Percentiles rank a stretch among this genome's conserved stretches.
Conservation (phyloP, 2,888 invertebrate species). For the Campoplex nolae region DNA sequence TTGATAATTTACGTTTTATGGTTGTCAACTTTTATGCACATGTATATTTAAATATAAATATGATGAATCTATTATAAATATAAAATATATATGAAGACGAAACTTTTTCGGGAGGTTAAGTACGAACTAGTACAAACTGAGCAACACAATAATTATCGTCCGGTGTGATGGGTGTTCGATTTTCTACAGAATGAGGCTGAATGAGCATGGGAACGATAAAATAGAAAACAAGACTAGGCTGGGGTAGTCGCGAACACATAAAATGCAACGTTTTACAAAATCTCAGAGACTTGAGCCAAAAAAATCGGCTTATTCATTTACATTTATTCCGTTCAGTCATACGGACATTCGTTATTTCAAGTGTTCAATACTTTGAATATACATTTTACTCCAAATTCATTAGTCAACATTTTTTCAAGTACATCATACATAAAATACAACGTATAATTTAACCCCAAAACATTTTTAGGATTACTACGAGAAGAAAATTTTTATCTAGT, state of each 20-base stretch:
- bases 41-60: slow-evolving; percentile 29
- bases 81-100: slow-evolving; percentile 14
- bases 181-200: slow-evolving; percentile 38
- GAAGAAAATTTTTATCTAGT: background rate
- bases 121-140: slow-evolving; percentile 73
- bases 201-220: slow-evolving; percentile 38
- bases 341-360: too few relatives aligned
- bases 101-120: slow-evolving; percentile 48
- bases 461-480: background rate
- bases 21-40: slow-evolving; percentile 47
- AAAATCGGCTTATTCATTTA: background rate
- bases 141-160: slow-evolving; percentile 69
- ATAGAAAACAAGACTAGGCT: slow-evolving; percentile 8
- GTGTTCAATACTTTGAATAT: background rate
- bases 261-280: background rate
- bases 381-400: background rate
- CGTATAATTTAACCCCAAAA: background rate
- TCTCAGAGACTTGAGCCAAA: slow-evolving; percentile 4
- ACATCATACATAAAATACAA: background rate
- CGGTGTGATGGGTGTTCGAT: slow-evolving; percentile 44
- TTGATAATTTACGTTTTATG: slow-evolving; percentile 11
- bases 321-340: background rate
- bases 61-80: slow-evolving; percentile 15
- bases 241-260: slow-evolving; percentile 2
- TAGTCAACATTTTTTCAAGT: background rate